phyloP scores from a whole-genome alignment of 2,888 invertebrate genomes.

The Sphaerophoria rueppellii region DNA sequence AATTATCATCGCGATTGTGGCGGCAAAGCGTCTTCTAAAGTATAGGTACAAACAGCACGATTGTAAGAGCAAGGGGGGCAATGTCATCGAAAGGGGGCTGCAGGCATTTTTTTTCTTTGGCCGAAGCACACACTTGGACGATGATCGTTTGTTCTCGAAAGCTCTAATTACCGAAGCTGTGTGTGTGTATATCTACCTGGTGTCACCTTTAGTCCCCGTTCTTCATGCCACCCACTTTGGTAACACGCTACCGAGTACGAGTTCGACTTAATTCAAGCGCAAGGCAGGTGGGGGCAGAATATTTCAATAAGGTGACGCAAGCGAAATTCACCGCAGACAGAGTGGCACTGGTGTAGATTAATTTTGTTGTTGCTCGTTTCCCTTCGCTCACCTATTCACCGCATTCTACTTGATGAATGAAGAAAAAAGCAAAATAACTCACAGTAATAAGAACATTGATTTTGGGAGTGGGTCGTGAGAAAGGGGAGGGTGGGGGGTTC shows the following conservation, averaged over 20 bases:
- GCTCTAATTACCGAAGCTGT: constrained; percentile 61
- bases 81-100: constrained; percentile 48
- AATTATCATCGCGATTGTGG: not conserved
- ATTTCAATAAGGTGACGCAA: constrained; percentile 66
- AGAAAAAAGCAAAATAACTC: constrained; percentile 37
- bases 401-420: constrained; percentile 42
- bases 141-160: constrained; percentile 40
- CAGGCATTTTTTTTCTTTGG: not conserved
- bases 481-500: not conserved
- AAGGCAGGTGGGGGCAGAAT: constrained; percentile 33
- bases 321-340: constrained; percentile 60
- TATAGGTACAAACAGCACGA: constrained; percentile 29
- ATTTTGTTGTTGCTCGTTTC: not conserved
- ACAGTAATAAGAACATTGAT: constrained; percentile 42
- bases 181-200: constrained; percentile 27
- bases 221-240: constrained; percentile 5
- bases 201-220: constrained; percentile 32
- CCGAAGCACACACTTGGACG: constrained; percentile 29
- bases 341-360: constrained; percentile 57
- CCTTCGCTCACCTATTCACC: constrained; percentile 14
- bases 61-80: constrained; percentile 23
- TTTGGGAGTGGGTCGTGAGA: not conserved
- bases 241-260: not conserved
- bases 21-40: constrained; percentile 26
- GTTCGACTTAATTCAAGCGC: not conserved